Evolutionary conservation across 2,113 vertebrate species (phyloP), one percentile per base, ranked within the genome.

Genomic region (Odontesthes bonariensis): DNA sequence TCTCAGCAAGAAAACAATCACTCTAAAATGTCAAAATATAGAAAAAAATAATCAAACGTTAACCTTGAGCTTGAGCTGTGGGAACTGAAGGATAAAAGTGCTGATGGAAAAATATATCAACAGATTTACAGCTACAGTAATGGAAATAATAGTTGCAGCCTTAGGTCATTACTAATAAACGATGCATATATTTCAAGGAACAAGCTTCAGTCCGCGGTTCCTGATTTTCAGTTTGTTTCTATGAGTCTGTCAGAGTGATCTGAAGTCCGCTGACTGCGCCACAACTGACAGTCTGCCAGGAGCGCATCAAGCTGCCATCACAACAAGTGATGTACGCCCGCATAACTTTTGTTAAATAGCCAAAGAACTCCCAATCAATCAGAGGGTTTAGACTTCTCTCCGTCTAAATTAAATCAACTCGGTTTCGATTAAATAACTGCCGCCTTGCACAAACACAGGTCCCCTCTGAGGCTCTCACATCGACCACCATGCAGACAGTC

Each of bases 381-480:
- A 64, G 38, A 40, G 59, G 75, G 70, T 77, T 88, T 82, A 82
- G 78, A 81, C 81, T 88, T 64, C 72, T 72, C 66, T 77, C 82
- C 81, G 69, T 81, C 80, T 68, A 80, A 92, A 90, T 93, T 87
- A 87, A 91, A 88, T 90, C 81, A 81, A 75, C 87, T 87, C 80
- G 32, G 69, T 86, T 88, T 82, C 83, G 79, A 84, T 90, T 88
- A 86, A 82, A 82, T 88, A 80, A 76, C 69, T 46, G 65, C 66
- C 27, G 68, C 64, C 53, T 57, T 32, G 17, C 79, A 68, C 74
- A 81, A 75, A 82, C 68, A 57, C 14, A n/a, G 56, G 72, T 73
- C 68, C 84, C 35, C 61, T 44, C 31, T 49, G 81, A 83, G 69
- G 58, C 72, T 61, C 54, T n/a, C 59, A 66, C 81, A 87, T 83